Evolutionary conservation across 2,797 vertebrate species (phyloP), one percentile per base, ranked within the genome.

Genomic region (Cryptoblepharus egeriae): DNA sequence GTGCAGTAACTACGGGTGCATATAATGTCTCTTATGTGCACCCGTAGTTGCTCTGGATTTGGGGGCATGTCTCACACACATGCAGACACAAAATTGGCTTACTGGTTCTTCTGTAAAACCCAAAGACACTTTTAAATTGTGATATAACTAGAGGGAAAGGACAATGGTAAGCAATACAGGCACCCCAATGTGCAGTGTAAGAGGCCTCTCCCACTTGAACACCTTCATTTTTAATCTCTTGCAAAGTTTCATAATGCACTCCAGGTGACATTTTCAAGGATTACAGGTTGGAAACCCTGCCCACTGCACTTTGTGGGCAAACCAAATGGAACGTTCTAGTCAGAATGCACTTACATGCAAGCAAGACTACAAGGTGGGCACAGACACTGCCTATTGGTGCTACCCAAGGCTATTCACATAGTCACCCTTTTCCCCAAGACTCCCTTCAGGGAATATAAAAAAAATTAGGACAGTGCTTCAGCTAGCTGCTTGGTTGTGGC

Each of bases 401-500:
- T 71, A 13, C 3, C 20, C 0, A 0, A 2, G 4, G 58, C 30
- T 18, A 60, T 39, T 55, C 45, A 1, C 0, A 8, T 0, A 0
- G 37, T 0, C 18, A 37, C 28, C 1, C 1, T 68, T 87, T 76
- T 60, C 65, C 42, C 57, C 74, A 55, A 26, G 73, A 32, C 22
- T 79, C 83, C 57, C 52, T 20, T 52, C 45, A 49, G 45, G 45
- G 9, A 5, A 49, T 49, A 42, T 11, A n/a, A 0, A 4, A 69
- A 69, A 68, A 77, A 13, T 42, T 74, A 85, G 87, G 88, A 88
- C 80, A 76, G 69, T 68, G 52, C 80, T 90, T 89, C 88, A 80
- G 87, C 85, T 37, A 88, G 89, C 89, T 92, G 88, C 84, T 85
- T 8, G n/a, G 85, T 88, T 1, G 88, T 87, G 80, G 85, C 90